These are phyloP conservation scores for Drosophila koepferae DNA, from an alignment of 2,888 invertebrate species.

Conservation along the genomic window DNA sequence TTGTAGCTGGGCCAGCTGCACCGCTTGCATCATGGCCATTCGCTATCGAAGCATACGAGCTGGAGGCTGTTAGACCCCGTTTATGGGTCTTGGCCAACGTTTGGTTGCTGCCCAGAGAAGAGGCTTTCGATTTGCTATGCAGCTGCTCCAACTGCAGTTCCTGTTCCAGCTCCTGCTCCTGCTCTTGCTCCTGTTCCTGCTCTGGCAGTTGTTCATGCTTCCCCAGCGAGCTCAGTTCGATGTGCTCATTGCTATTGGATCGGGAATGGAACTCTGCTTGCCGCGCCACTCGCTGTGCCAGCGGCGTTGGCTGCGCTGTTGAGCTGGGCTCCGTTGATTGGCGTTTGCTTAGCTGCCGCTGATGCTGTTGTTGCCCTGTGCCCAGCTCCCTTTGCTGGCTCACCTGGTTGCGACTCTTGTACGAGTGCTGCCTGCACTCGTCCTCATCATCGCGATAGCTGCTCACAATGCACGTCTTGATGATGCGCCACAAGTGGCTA, in stretches of 20 bases:
- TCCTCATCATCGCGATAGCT: constrained; percentile 91
- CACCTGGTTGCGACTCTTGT: constrained; percentile 28
- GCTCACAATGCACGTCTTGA: constrained; percentile 90
- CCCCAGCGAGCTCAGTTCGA: constrained; percentile 81
- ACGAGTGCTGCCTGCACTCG: constrained; percentile 65
- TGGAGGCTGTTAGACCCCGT: constrained; percentile 76
- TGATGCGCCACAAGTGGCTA: constrained; percentile 93
- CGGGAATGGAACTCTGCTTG: constrained; percentile 34
- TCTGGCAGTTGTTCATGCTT: constrained; percentile 44
- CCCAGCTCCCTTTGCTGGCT: constrained; percentile 20
- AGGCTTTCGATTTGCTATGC: constrained; percentile 79
- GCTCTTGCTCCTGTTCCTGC: constrained; percentile 23
- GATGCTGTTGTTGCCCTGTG: constrained; percentile 25
- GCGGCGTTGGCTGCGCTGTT: constrained; percentile 1
- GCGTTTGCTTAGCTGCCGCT: constrained; percentile 31
- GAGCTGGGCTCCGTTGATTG: constrained; percentile 25
- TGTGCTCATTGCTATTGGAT: constrained; percentile 74
- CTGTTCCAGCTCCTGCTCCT: constrained; percentile 12
- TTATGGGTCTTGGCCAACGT: constrained; percentile 78
- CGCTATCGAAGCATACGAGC: constrained; percentile 70
- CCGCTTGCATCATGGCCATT: constrained; percentile 24
- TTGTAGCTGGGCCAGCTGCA: neutral
- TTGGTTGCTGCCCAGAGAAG: constrained; percentile 79
- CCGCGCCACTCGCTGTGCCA: constrained; percentile 19
- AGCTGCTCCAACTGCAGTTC: constrained; percentile 50